Evolutionary conservation across 1,140 invertebrate genomes (phyloP), one percentile per base, ranked within the genome.

Genomic region (Cotesia typhae): DNA sequence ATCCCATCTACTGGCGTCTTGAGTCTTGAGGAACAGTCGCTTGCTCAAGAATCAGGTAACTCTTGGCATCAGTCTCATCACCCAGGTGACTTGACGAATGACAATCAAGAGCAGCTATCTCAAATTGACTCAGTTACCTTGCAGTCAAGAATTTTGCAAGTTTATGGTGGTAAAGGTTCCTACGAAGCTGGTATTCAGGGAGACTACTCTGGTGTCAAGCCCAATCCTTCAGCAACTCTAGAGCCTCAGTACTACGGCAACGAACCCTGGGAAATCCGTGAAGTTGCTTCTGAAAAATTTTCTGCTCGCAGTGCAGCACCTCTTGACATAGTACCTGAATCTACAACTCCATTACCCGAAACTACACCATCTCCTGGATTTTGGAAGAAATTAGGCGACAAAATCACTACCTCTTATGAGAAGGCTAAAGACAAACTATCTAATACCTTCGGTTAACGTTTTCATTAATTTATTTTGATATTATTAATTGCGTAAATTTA

Each of bases 351-450:
- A 38, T 4, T 71, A 59, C 52, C 38, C 4, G 73, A 79, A 75
- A 77, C 74, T 41, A 80, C 84, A 51, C 78, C 81, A 78, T 78
- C 85, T 68, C 79, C 85, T 38, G 85, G 88, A 51, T 88, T 91
- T 78, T 91, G 90, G 90, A 80, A 77, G 47, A 87, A 81, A 78
- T 60, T 90, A 63, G 86, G 88, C 35, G 80, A 82, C 67, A 89
- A 88, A 83, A 81, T 90, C 64, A 81, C 79, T n/a, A 76, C 55
- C 17, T 78, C 81, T 4, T 81, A 81, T 69, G 82, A 82, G 38
- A 88, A 82, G 77, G 87, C 88, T 4, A 90, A 88, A 82, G 86
- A 89, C 53, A 88, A 85, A 78, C 86, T 89, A 63, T 82, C 76
- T 74, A 83, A 82, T 72, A 85, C 89, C 76, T 89, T 89, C 80